Base-by-base conservation (phyloP, 1,140 invertebrate species). In the Nasonia longicornis region DNA sequence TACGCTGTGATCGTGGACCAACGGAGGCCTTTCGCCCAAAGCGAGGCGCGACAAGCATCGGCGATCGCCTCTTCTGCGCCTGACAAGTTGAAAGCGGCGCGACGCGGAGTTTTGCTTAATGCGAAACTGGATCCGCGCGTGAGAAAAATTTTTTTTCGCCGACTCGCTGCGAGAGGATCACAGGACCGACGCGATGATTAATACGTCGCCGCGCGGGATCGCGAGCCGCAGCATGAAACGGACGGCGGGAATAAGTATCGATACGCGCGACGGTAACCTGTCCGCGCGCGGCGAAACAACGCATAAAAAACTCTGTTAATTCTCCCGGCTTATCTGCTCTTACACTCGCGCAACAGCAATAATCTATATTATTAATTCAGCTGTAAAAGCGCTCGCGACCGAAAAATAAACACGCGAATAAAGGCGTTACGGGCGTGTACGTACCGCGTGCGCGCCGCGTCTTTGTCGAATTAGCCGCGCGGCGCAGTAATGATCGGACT, bases 311-410 rank as follows among this genome's bases (percentile, higher is more conserved):
- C 69, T 71, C 16, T 35, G 69, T 71, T 71, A 71, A 71, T 71
- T 71, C 16, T 2, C 35, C 35, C 26, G 4, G 35, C 35, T 71
- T 71, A 71, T 35, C 69, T 16, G 22, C 14, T 26, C 70, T 72
- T 72, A 72, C 70, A 45, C 14, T 58, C 20, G 71, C 38, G 22
- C 42, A 12, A 48, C 42, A 8, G 38, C 71, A 48, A 45, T 73
- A 73, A 73, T 73, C 71, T 73, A 22, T n/a, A n/a, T 73, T 73
- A 73, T 73, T 48, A 73, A 73, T 73, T 48, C 38, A 73, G 29
- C 22, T 42, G 42, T 48, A 29, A 73, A 67, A 67, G 3, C 66
- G 71, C 11, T 71, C 29, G 69, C 4, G 69, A 7, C 69, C 16
- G 29, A 38, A 35, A 71, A n/a, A 71, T 71, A 71, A 71, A 71